Evolutionary conservation across 2,797 vertebrate species (phyloP).

Genomic region (Pteropus rufus): DNA sequence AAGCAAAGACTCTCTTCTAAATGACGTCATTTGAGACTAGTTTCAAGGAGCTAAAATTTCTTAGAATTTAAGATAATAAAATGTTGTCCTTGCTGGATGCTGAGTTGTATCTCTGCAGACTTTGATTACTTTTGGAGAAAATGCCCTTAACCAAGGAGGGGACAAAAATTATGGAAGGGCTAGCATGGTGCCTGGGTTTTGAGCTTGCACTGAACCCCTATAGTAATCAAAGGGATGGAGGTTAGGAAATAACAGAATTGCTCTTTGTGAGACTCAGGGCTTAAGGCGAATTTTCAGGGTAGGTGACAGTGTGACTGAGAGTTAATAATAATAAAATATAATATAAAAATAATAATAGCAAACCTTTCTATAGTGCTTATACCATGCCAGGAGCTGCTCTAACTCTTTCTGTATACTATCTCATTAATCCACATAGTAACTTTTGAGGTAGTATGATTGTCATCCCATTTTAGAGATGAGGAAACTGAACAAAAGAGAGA

Average conservation of each 20-base stretch:
- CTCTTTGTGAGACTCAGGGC: neutral
- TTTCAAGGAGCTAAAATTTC: neutral
- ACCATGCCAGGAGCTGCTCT: neutral
- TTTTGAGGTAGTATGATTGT: neutral
- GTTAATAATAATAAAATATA: neutral
- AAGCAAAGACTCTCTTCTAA: neutral
- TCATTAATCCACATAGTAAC: neutral
- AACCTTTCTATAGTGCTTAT: neutral
- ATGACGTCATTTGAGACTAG: neutral
- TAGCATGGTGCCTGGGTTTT: neutral
- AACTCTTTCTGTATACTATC: neutral
- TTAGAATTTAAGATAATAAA: neutral
- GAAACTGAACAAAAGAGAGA: neutral
- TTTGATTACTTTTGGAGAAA: neutral
- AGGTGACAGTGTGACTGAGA: neutral
- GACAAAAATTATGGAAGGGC: neutral
- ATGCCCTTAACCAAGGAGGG: neutral
- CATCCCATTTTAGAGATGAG: neutral
- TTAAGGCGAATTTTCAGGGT: neutral
- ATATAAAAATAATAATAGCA: neutral
- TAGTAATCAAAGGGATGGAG: neutral
- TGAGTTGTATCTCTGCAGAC: neutral
- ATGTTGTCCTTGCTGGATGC: neutral
- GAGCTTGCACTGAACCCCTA: neutral
- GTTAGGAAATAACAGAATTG: neutral